Evolutionary conservation across 2,888 invertebrate species (phyloP).

Genomic region (Euplexia lucipara): DNA sequence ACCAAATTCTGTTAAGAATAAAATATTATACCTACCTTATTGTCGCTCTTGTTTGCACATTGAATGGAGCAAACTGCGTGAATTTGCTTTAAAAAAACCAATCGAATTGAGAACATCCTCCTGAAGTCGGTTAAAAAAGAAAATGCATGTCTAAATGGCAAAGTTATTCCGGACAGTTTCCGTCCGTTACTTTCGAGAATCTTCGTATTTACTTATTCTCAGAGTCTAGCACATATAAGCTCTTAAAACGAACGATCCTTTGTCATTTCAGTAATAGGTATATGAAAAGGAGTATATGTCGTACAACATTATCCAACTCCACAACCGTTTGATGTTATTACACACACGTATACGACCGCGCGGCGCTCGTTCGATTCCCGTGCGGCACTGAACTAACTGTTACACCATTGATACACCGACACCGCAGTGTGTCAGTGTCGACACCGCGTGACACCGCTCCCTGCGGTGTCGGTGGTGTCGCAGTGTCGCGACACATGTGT

Average conservation of each 20-base stretch:
- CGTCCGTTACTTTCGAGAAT: no score
- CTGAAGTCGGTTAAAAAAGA: no score
- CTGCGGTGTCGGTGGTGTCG: conserved; percentile 24
- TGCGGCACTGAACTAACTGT: conserved; percentile 3
- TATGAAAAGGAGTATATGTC: neutral
- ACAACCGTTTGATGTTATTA: conserved; percentile 16
- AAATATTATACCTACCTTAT: no score
- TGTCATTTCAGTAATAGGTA: conserved; percentile 8
- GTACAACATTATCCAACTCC: conserved; percentile 15
- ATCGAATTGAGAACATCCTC: no score
- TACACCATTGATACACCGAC: conserved; percentile 23
- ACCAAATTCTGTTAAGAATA: no score
- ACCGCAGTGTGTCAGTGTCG: conserved; percentile 32
- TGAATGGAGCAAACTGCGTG: neutral
- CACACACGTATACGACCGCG: conserved; percentile 1
- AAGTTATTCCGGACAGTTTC: no score
- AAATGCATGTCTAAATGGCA: no score
- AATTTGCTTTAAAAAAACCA: no score
- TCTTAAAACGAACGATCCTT: conserved; percentile 14
- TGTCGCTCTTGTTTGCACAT: neutral
- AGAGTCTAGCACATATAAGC: neutral
- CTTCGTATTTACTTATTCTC: neutral
- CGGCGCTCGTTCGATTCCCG: conserved; percentile 24
- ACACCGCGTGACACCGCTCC: conserved; percentile 18
- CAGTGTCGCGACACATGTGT: conserved; percentile 41